These are phyloP conservation scores for Boulengerochromis microlepis DNA, from an alignment of 2,113 vertebrate species.

Conservation along the genomic window DNA sequence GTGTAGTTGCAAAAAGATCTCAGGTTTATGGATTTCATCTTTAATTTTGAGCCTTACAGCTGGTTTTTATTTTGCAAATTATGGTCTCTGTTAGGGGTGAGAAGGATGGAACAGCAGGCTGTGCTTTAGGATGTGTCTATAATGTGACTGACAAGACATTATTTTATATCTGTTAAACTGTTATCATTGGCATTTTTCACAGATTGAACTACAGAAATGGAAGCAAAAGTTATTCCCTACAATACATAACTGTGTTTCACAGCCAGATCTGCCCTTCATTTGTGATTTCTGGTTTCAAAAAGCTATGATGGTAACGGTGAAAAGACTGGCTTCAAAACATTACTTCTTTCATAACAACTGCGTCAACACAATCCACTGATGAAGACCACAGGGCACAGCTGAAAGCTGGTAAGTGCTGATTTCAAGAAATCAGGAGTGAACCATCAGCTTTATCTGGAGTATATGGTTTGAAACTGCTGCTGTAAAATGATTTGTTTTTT, in stretches of 20 bases:
- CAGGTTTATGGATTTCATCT: not conserved
- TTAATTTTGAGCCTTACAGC: not conserved
- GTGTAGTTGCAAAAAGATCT: not conserved
- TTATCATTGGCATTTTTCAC: not conserved
- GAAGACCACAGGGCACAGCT: not conserved
- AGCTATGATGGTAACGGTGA: not conserved
- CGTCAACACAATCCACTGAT: not conserved
- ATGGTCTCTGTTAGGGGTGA: accelerated
- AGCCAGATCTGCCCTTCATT: not conserved
- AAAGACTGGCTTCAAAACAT: not conserved
- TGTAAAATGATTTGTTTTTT: not conserved
- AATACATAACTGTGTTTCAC: not conserved
- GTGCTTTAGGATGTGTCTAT: not conserved
- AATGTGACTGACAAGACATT: not conserved
- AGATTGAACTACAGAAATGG: not conserved
- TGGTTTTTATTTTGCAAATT: not conserved
- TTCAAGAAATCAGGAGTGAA: not conserved
- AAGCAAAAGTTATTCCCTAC: not conserved
- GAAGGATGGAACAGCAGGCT: not conserved
- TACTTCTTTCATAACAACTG: not conserved
- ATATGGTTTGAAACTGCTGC: not conserved
- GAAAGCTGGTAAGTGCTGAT: not conserved
- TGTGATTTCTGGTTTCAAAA: not conserved
- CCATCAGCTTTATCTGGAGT: not conserved
- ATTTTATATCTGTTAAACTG: not conserved